phyloP scores from a whole-genome alignment of 2,888 invertebrate species.

The Scaeva pyrastri region DNA sequence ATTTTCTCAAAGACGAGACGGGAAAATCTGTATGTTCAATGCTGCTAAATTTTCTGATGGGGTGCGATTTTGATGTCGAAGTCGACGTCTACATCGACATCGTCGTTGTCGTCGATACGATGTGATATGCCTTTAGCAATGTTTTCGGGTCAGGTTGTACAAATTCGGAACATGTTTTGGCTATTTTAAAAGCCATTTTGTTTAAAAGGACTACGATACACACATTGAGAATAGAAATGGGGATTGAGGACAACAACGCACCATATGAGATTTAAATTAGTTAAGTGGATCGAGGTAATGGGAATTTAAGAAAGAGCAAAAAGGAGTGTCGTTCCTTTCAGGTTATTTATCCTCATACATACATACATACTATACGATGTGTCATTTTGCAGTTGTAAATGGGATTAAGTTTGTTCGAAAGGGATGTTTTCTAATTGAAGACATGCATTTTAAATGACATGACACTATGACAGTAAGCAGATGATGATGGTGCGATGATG shows the following conservation, averaged over 20 bases:
- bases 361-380: background rate
- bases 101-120: too few relatives aligned
- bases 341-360: conserved; percentile 26
- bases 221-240: conserved; percentile 23
- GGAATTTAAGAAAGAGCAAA: conserved; percentile 39
- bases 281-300: conserved; percentile 74
- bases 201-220: conserved; percentile 2
- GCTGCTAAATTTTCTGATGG: conserved; percentile 48
- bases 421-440: conserved; percentile 73
- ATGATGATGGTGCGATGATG: conserved; percentile 42
- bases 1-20: conserved; percentile 58
- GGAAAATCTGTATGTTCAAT: conserved; percentile 44
- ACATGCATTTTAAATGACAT: conserved; percentile 53
- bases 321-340: conserved; percentile 46
- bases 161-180: conserved; percentile 75
- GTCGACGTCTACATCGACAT: too few relatives aligned
- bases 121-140: conserved; percentile 60
- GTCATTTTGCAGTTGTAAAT: conserved; percentile 70
- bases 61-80: too few relatives aligned
- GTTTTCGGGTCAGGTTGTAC: conserved; percentile 75
- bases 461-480: conserved; percentile 37
- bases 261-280: conserved; percentile 74
- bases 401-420: conserved; percentile 62
- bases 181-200: conserved; percentile 75
- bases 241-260: conserved; percentile 37